Percentiles rank a stretch among this genome's conserved stretches.
Conservation (phyloP, 2,888 invertebrate species). For the Pyrgus malvae region DNA sequence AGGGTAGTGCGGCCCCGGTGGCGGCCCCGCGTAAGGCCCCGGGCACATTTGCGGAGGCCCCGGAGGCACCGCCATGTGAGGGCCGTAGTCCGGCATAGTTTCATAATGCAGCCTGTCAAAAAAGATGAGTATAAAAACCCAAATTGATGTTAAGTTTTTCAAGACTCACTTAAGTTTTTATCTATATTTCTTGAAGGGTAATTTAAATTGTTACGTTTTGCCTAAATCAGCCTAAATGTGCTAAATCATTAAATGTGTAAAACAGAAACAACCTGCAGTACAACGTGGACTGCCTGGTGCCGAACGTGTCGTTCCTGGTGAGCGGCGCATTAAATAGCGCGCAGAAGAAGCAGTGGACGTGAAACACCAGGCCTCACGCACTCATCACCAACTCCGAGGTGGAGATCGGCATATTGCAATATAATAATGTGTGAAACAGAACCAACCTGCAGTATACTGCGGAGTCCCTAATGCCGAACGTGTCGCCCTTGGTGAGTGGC, state of each 20-base stretch:
- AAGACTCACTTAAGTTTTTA: too few species aligned
- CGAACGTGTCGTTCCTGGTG: conserved; percentile 97
- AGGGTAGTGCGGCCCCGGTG: conserved; percentile 71
- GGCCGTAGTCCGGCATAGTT: conserved; percentile 81
- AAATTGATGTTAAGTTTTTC: too few species aligned
- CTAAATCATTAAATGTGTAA: too few species aligned
- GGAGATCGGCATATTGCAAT: conserved; percentile 93
- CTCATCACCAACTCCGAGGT: conserved; percentile 97
- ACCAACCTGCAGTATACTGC: conserved; percentile 89
- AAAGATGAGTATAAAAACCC: too few species aligned
- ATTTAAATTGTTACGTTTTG: too few species aligned
- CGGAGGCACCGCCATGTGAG: conserved; percentile 80
- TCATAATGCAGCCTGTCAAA: conserved; percentile 72
- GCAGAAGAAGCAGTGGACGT: conserved; percentile 97
- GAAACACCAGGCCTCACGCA: conserved; percentile 95
- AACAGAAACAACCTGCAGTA: conserved; percentile 84
- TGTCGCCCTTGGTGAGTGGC: conserved; percentile 95
- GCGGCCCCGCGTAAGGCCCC: conserved; percentile 77
- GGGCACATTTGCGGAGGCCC: conserved; percentile 82
- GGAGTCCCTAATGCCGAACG: conserved; percentile 95
- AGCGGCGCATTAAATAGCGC: conserved; percentile 92
- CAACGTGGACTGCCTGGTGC: conserved; percentile 93
- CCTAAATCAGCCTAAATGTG: too few species aligned
- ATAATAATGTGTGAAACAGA: not conserved
- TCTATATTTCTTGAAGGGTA: too few species aligned